phyloP scores from a whole-genome alignment of 2,888 invertebrate genomes.

The Diarsia rubi region DNA sequence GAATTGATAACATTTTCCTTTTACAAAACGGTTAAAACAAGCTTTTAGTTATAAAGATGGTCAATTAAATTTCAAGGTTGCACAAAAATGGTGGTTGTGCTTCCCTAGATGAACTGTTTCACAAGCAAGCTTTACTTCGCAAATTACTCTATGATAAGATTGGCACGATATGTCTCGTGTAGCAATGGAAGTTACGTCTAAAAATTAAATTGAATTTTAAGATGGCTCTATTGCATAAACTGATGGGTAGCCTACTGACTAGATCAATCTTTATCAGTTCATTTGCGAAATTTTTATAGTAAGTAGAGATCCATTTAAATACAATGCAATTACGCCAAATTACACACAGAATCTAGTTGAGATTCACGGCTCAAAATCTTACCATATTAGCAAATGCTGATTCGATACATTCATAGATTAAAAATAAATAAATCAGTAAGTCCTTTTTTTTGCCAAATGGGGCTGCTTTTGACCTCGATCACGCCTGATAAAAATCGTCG shows the following conservation, averaged over 20 bases:
- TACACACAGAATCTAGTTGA: neutral
- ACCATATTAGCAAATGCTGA: neutral
- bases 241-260: conserved; percentile 39
- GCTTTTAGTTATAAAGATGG: neutral
- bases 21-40: neutral
- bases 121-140: conserved; percentile 23
- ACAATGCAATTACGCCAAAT: neutral
- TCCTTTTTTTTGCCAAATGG: too few relatives aligned
- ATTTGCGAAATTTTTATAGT: conserved; percentile 10
- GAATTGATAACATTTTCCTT: too few relatives aligned
- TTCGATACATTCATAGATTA: too few relatives aligned
- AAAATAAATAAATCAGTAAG: too few relatives aligned
- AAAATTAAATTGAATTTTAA: conserved; percentile 39
- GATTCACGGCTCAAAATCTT: neutral
- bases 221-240: conserved; percentile 28
- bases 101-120: conserved; percentile 19
- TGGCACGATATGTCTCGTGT: conserved; percentile 40
- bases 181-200: conserved; percentile 48
- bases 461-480: too few relatives aligned
- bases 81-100: neutral
- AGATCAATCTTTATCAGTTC: conserved; percentile 36
- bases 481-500: too few relatives aligned
- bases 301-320: neutral
- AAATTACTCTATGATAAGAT: conserved; percentile 53
- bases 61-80: neutral